These are phyloP conservation scores for Diarsia brunnea DNA, from an alignment of 2,888 invertebrate species.

Conservation along the genomic window DNA sequence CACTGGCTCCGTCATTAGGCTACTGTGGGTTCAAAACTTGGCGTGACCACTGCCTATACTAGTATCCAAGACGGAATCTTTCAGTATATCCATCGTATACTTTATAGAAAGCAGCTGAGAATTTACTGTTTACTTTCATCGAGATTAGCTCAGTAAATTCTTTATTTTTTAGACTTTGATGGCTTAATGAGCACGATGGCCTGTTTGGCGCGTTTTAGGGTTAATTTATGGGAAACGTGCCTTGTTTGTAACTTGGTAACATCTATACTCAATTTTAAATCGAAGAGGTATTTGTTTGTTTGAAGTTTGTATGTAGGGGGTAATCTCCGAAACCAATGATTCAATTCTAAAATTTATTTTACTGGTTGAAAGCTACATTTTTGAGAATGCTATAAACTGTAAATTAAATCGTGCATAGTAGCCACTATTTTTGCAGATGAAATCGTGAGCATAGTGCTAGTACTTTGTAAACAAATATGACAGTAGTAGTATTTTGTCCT, in stretches of 20 bases:
- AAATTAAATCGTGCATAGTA: too few relatives aligned
- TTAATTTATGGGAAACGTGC: conserved; percentile 33
- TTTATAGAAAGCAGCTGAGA: conserved; percentile 27
- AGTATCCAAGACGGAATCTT: conserved; percentile 13
- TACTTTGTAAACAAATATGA: not conserved
- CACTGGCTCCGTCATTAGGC: conserved; percentile 26
- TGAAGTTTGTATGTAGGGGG: too few relatives aligned
- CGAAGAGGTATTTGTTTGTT: too few relatives aligned
- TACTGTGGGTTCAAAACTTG: conserved; percentile 9
- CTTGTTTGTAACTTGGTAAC: not conserved
- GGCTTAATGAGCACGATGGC: conserved; percentile 38
- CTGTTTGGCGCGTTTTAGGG: conserved; percentile 28
- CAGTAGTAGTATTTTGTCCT: not conserved
- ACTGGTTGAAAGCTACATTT: too few relatives aligned
- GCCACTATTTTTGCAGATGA: too few relatives aligned
- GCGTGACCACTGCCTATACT: conserved; percentile 51
- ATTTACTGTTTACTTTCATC: conserved; percentile 53
- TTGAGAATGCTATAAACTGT: too few relatives aligned
- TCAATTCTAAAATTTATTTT: too few relatives aligned
- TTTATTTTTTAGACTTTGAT: conserved; percentile 32
- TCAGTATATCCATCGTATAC: not conserved
- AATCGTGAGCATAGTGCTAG: too few relatives aligned
- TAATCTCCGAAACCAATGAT: too few relatives aligned
- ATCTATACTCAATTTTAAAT: too few relatives aligned
- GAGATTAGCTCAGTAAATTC: conserved; percentile 41